Evolutionary conservation across 2,797 vertebrate genomes (phyloP).

Genomic region (Hylomyscus alleni): DNA sequence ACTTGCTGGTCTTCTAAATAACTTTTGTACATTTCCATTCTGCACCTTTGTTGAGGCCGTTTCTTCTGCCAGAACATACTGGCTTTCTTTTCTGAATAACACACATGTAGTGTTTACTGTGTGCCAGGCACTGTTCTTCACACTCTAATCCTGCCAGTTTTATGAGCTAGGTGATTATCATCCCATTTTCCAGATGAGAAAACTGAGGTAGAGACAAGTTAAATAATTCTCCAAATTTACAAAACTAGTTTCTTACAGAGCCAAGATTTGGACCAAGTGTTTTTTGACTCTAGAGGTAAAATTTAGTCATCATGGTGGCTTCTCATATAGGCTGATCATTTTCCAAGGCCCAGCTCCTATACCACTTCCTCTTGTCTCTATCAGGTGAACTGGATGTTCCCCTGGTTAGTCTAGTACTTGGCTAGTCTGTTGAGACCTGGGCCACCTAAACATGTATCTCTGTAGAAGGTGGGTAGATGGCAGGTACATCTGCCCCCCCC

Average conservation of each 20-base stretch:
- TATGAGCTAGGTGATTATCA: not conserved
- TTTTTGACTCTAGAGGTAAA: not conserved
- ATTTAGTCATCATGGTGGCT: not conserved
- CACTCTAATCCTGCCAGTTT: not conserved
- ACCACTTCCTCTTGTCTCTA: not conserved
- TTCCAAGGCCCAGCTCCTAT: not conserved
- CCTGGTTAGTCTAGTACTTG: not conserved
- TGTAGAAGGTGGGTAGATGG: not conserved
- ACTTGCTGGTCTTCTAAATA: not conserved
- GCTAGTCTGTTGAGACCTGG: not conserved
- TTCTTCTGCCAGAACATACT: not conserved
- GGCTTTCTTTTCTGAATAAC: not conserved
- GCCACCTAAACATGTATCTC: not conserved
- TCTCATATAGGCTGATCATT: not conserved
- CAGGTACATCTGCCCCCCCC: not conserved
- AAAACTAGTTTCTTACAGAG: slow-evolving; percentile 40
- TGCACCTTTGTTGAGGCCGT: not conserved
- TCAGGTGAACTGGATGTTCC: slow-evolving; percentile 14
- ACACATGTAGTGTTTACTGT: not conserved
- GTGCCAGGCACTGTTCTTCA: not conserved
- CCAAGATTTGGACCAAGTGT: slow-evolving; percentile 8
- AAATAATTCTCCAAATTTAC: slow-evolving; percentile 23
- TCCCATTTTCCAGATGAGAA: slow-evolving; percentile 13
- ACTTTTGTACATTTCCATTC: not conserved
- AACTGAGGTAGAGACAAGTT: slow-evolving; percentile 37